Conservation (phyloP, 2,888 invertebrate genomes). For the Agapostemon virescens region DNA sequence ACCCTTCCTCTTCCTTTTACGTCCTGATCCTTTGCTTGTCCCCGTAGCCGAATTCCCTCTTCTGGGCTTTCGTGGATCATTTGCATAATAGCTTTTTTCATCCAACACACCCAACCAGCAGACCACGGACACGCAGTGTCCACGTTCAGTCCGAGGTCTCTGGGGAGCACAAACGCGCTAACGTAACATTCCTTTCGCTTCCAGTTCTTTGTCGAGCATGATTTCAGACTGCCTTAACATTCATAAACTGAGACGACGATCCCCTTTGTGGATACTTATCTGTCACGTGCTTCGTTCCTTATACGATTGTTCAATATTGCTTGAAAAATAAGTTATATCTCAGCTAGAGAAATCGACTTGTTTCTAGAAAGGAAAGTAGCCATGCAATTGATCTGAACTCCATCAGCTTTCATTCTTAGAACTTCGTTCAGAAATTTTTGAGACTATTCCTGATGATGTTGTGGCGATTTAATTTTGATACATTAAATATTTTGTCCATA, state of each 20-base stretch:
- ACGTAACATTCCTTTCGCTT: slow-evolving; percentile 33
- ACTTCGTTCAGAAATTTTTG: no score
- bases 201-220: slow-evolving; percentile 43
- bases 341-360: no score
- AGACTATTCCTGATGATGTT: no score
- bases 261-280: slow-evolving; percentile 47
- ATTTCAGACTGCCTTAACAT: slow-evolving; percentile 27
- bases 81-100: slow-evolving; percentile 74
- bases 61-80: slow-evolving; percentile 69
- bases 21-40: slow-evolving; percentile 49
- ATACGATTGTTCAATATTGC: not conserved
- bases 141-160: slow-evolving; percentile 63
- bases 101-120: slow-evolving; percentile 68
- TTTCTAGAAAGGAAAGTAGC: no score
- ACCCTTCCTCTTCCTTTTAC: slow-evolving; percentile 49
- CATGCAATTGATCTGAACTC: no score
- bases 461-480: no score
- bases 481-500: no score
- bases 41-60: slow-evolving; percentile 65
- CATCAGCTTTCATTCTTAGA: no score
- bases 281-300: slow-evolving; percentile 23
- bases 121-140: not conserved
- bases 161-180: slow-evolving; percentile 11
- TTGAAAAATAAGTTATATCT: not conserved
- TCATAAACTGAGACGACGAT: slow-evolving; percentile 24